phyloP scores from a whole-genome alignment of 2,888 invertebrate genomes.

The Imbricaverruca yamaguchii region DNA sequence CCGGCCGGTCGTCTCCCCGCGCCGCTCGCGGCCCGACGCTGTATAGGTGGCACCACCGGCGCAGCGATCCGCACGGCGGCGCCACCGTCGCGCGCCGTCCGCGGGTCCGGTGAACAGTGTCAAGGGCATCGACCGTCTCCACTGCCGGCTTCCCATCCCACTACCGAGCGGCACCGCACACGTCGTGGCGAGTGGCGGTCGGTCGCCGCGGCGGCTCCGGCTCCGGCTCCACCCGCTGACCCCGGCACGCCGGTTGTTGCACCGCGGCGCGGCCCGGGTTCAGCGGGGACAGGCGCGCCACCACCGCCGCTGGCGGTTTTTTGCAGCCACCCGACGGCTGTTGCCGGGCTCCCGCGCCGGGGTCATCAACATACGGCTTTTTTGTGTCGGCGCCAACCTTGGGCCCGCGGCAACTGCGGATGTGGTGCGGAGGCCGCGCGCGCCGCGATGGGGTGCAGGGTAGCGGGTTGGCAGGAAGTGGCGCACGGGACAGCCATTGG shows the following conservation, averaged over 20 bases:
- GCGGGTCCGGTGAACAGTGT: constrained; percentile 24
- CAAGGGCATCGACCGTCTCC: constrained; percentile 29
- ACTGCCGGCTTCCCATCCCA: constrained; percentile 3
- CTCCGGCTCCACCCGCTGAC: too few relatives aligned
- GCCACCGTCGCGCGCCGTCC: constrained; percentile 29
- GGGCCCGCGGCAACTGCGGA: not conserved
- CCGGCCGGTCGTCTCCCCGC: not conserved
- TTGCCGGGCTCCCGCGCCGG: not conserved
- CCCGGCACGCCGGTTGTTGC: too few relatives aligned
- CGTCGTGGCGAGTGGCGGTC: not conserved
- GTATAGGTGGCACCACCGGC: constrained; percentile 17
- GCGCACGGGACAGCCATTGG: too few relatives aligned
- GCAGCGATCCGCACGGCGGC: constrained; percentile 23
- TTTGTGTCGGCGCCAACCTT: not conserved
- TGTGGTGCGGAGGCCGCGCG: not conserved
- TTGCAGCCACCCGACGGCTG: not conserved
- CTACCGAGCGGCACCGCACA: not conserved
- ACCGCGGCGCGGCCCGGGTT: not conserved
- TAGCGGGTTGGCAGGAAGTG: not conserved
- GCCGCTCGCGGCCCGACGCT: too few relatives aligned
- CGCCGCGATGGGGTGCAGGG: not conserved
- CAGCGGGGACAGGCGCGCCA: not conserved
- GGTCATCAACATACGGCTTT: not conserved
- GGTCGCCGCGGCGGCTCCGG: too few relatives aligned
- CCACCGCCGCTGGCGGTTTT: not conserved